phyloP scores from a whole-genome alignment of 2,113 vertebrate genomes.

The Sphyrna mokarran region DNA sequence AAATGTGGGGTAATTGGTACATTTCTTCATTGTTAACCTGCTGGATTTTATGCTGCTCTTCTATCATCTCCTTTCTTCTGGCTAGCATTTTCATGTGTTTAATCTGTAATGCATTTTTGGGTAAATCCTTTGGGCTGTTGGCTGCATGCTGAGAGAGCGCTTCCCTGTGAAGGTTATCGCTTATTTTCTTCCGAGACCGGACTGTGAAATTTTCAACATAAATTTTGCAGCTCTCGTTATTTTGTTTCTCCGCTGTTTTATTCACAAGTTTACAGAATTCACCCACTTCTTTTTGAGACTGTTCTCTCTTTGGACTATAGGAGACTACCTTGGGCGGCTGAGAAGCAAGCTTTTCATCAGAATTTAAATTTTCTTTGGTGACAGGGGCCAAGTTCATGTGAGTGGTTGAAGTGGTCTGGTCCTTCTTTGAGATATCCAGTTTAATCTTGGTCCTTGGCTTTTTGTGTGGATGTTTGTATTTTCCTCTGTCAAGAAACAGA shows the following conservation, averaged over 20 bases:
- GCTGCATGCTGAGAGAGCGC: not conserved
- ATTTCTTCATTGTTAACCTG: slow-evolving; percentile 58
- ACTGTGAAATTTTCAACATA: slow-evolving; percentile 75
- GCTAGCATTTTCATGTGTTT: slow-evolving; percentile 33
- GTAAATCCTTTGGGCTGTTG: not conserved
- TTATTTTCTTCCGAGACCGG: slow-evolving; percentile 41
- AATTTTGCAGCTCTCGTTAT: slow-evolving; percentile 77
- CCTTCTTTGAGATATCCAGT: slow-evolving; percentile 76
- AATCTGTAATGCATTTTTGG: slow-evolving; percentile 32
- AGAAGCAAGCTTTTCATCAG: slow-evolving; percentile 60
- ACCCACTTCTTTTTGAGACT: slow-evolving; percentile 44
- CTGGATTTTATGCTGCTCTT: slow-evolving; percentile 60
- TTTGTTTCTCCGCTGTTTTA: slow-evolving; percentile 53
- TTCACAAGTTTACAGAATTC: slow-evolving; percentile 41
- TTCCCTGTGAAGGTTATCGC: not conserved
- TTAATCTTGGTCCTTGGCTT: slow-evolving; percentile 65
- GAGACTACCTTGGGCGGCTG: slow-evolving; percentile 56
- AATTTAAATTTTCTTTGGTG: slow-evolving; percentile 55
- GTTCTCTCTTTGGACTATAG: slow-evolving; percentile 57
- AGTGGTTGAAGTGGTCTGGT: slow-evolving; percentile 89
- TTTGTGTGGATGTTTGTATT: slow-evolving; percentile 56
- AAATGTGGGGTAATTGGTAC: slow-evolving; percentile 59
- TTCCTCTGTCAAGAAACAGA: slow-evolving; percentile 55
- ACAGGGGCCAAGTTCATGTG: slow-evolving; percentile 64
- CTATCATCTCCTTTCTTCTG: slow-evolving; percentile 43